Conservation (phyloP, 2,888 invertebrate species). For the Bellardia bayeri region DNA sequence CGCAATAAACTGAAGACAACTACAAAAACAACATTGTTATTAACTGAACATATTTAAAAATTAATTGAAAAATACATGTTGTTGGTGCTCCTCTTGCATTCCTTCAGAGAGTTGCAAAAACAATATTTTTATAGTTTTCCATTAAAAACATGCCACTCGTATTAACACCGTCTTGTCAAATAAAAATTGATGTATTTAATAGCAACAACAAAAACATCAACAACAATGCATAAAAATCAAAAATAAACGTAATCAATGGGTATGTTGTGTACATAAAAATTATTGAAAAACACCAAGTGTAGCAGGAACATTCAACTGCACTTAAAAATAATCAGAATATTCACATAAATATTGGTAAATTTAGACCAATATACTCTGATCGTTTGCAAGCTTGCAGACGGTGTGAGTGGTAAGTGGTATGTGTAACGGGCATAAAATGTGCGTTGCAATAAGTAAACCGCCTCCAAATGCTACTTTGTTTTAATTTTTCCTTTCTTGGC, state of each 20-base stretch:
- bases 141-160: slow-evolving; percentile 62
- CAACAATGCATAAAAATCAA: slow-evolving; percentile 28
- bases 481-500: slow-evolving; percentile 10
- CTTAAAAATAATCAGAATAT: slow-evolving; percentile 45
- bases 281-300: slow-evolving; percentile 41
- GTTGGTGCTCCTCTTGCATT: slow-evolving; percentile 32
- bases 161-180: slow-evolving; percentile 70
- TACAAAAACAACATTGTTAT: slow-evolving; percentile 24
- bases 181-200: slow-evolving; percentile 70
- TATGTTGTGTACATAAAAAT: slow-evolving; percentile 39
- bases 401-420: slow-evolving; percentile 15
- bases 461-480: slow-evolving; percentile 69
- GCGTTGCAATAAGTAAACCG: slow-evolving; percentile 68
- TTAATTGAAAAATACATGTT: slow-evolving; percentile 54
- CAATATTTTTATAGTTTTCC: slow-evolving; percentile 55
- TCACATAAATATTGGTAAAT: slow-evolving; percentile 29
- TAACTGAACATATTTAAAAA: slow-evolving; percentile 56
- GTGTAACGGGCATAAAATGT: slow-evolving; percentile 51
- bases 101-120: neutral
- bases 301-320: slow-evolving; percentile 30
- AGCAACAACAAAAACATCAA: slow-evolving; percentile 33
- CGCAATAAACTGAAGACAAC: slow-evolving; percentile 26
- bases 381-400: too few relatives aligned
- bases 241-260: neutral
- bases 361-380: slow-evolving; percentile 14